These are phyloP conservation scores for Anguilla japonica DNA, from an alignment of 2,113 vertebrate species.

Conservation along the genomic window DNA sequence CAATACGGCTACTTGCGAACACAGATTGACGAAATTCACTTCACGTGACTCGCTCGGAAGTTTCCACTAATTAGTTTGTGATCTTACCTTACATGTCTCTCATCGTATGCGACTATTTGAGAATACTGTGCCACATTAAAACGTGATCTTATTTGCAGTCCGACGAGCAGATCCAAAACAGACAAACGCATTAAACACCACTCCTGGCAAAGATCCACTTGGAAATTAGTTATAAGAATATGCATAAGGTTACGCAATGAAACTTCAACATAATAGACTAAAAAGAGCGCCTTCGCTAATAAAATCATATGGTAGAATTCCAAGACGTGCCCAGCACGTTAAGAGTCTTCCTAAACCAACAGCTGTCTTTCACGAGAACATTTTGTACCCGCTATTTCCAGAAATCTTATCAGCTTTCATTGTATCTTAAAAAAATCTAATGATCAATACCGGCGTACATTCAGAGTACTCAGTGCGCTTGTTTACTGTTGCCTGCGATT, in stretches of 20 bases:
- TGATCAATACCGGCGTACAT: too few species aligned
- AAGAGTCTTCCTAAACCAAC: too few species aligned
- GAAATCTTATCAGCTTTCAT: background rate
- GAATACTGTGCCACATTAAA: background rate
- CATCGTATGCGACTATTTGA: background rate
- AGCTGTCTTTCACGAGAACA: background rate
- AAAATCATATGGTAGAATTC: background rate
- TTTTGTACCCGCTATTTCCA: background rate
- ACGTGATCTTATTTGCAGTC: background rate
- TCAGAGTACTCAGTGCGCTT: background rate
- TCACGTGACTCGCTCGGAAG: background rate
- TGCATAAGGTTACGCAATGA: background rate
- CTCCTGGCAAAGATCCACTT: background rate
- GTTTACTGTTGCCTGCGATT: background rate
- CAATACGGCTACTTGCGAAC: background rate
- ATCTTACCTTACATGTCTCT: background rate
- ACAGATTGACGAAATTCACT: background rate
- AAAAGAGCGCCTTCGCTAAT: too few species aligned
- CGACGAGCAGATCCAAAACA: background rate
- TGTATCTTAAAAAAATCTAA: background rate
- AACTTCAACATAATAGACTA: too few species aligned
- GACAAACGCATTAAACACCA: background rate
- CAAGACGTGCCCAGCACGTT: background rate
- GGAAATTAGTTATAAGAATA: background rate
- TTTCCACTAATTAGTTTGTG: background rate